phyloP scores from a whole-genome alignment of 2,888 invertebrate species.

The Scaptodrosophila latifasciaeformis region DNA sequence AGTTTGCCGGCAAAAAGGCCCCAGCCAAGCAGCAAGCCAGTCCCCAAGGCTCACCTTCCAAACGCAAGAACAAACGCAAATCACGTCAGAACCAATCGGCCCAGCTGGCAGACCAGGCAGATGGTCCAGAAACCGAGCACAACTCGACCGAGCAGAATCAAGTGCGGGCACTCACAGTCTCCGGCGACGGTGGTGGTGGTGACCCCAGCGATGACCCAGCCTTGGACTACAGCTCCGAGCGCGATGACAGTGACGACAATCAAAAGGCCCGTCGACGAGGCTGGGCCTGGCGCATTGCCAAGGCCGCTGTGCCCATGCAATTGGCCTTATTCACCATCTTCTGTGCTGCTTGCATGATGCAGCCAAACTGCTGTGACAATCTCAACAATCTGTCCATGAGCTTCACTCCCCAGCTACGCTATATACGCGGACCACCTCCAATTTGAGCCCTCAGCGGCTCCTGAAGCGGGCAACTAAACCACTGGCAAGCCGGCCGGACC shows the following conservation, averaged over 20 bases:
- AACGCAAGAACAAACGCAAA: slow-evolving; percentile 48
- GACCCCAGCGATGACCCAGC: slow-evolving; percentile 66
- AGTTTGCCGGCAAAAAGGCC: slow-evolving; percentile 17
- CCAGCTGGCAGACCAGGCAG: neutral
- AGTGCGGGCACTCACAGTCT: slow-evolving; percentile 29
- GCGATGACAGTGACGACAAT: slow-evolving; percentile 39
- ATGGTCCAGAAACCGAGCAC: slow-evolving; percentile 17
- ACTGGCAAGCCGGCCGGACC: too few species aligned
- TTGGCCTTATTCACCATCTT: slow-evolving; percentile 81
- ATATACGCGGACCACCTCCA: slow-evolving; percentile 85
- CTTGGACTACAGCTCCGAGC: slow-evolving; percentile 44
- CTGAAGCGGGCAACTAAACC: too few species aligned
- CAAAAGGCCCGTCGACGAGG: slow-evolving; percentile 47
- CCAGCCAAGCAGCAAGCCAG: slow-evolving; percentile 22
- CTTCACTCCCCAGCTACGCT: slow-evolving; percentile 83
- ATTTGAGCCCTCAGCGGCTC: slow-evolving; percentile 76
- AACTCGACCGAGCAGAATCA: too few species aligned
- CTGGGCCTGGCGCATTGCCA: slow-evolving; percentile 82
- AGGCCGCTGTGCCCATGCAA: slow-evolving; percentile 83
- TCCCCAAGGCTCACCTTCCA: slow-evolving; percentile 25
- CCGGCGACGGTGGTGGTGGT: slow-evolving; percentile 50
- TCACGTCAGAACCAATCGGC: slow-evolving; percentile 18
- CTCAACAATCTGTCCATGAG: slow-evolving; percentile 84
- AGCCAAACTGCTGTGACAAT: slow-evolving; percentile 85
- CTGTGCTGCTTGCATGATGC: slow-evolving; percentile 82